Evolutionary conservation across 92 coral and sea anemone genomes (phyloP).

Genomic region (Nematostella vectensis): DNA sequence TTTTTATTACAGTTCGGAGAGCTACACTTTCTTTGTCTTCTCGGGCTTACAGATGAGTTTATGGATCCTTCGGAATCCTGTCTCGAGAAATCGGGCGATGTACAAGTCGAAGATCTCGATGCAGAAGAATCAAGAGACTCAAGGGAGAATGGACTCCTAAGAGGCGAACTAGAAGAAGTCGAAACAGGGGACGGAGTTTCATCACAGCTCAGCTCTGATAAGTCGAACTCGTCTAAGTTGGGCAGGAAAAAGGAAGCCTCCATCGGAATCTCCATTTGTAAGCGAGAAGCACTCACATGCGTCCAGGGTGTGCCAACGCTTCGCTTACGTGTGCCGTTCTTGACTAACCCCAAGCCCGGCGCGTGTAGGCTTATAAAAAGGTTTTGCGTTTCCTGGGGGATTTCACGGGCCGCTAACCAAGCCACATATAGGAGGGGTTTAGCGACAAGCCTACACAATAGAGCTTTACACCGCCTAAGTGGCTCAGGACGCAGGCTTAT

Average conservation of each 20-base stretch:
- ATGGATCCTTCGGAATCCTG: conserved; percentile 11
- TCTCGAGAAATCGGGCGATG: conserved; percentile 31
- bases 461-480: conserved; percentile 50
- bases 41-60: conserved; percentile 30
- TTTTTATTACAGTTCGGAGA: conserved; percentile 69
- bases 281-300: no score
- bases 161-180: conserved; percentile 57
- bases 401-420: conserved; percentile 62
- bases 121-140: conserved; percentile 20
- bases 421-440: conserved; percentile 59
- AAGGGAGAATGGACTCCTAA: conserved; percentile 66
- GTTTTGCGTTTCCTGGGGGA: conserved; percentile 75
- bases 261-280: conserved; percentile 12
- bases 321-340: conserved; percentile 49
- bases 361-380: conserved; percentile 69
- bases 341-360: conserved; percentile 45
- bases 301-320: conserved; percentile 20
- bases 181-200: conserved; percentile 52
- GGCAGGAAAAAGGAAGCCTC: conserved; percentile 44
- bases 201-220: conserved; percentile 55
- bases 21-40: conserved; percentile 61
- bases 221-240: conserved; percentile 58
- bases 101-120: conserved; percentile 32
- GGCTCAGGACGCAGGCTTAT: conserved; percentile 55
- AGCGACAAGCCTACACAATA: conserved; percentile 43